Percentiles rank a stretch among this genome's conserved stretches.
phyloP scores from a whole-genome alignment of 2,113 vertebrate genomes.

The Taxidea taxus region DNA sequence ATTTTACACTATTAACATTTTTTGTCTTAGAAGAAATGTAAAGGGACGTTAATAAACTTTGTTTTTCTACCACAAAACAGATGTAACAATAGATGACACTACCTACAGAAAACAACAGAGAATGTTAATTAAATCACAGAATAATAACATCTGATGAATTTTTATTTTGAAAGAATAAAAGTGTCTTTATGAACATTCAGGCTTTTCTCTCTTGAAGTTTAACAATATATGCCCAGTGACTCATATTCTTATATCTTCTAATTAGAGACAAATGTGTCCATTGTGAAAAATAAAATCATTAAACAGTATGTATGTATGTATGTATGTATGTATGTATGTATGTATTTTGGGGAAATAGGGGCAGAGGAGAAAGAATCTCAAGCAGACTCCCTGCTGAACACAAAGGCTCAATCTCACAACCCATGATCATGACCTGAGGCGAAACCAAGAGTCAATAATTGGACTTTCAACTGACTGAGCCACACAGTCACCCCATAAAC shows the following conservation, averaged over 20 bases:
- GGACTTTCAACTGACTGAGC: background rate
- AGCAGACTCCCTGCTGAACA: background rate
- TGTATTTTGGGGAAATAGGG: background rate
- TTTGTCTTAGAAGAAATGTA: conserved; percentile 58
- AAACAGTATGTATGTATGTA: background rate
- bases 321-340: no score
- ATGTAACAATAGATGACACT: conserved; percentile 56
- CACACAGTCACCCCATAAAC: background rate
- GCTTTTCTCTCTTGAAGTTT: background rate
- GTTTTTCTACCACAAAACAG: conserved; percentile 21
- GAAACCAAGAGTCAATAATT: background rate
- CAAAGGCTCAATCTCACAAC: background rate
- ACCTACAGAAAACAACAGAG: conserved; percentile 24
- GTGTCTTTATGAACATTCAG: background rate
- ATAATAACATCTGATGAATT: background rate
- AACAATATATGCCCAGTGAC: background rate
- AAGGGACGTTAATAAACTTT: conserved; percentile 58
- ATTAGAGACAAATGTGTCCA: background rate
- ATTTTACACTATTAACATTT: conserved; percentile 51
- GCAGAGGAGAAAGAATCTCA: background rate
- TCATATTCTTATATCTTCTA: background rate
- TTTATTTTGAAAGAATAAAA: conserved; percentile 20
- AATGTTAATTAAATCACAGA: conserved; percentile 63
- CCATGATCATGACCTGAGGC: background rate
- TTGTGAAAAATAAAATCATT: background rate